Conservation (phyloP, 2,888 invertebrate species). For the Drosophila silvestris region DNA sequence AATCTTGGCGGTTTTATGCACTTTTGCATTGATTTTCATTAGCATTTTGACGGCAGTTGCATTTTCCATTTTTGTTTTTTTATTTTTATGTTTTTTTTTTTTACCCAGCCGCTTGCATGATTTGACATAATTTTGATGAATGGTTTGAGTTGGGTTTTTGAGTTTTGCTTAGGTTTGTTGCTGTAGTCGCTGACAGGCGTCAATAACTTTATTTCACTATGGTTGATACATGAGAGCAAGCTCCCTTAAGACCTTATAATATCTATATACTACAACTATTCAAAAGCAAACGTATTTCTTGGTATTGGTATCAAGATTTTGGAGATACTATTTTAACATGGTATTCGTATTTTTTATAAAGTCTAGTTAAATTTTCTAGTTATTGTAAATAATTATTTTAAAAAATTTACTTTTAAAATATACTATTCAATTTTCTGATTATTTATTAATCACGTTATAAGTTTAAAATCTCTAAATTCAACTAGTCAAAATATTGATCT, state of each 20-base stretch:
- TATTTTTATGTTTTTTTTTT: slow-evolving; percentile 34
- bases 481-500: background rate
- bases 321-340: background rate
- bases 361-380: background rate
- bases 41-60: slow-evolving; percentile 49
- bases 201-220: slow-evolving; percentile 59
- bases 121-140: slow-evolving; percentile 79
- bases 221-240: slow-evolving; percentile 18
- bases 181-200: slow-evolving; percentile 55
- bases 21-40: slow-evolving; percentile 76
- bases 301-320: background rate
- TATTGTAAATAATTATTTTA: background rate
- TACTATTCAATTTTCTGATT: background rate
- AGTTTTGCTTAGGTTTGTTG: slow-evolving; percentile 30
- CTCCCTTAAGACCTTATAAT: background rate
- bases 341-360: background rate
- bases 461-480: background rate
- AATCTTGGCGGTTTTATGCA: slow-evolving; percentile 58
- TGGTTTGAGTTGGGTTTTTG: slow-evolving; percentile 48
- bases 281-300: background rate
- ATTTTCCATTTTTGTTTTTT: slow-evolving; percentile 27
- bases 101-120: slow-evolving; percentile 70
- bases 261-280: background rate
- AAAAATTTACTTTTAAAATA: background rate
- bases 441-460: background rate